These are phyloP conservation scores for Pseudolaguvia tuberculata DNA, from an alignment of 2,113 vertebrate genomes.

Conservation along the genomic window DNA sequence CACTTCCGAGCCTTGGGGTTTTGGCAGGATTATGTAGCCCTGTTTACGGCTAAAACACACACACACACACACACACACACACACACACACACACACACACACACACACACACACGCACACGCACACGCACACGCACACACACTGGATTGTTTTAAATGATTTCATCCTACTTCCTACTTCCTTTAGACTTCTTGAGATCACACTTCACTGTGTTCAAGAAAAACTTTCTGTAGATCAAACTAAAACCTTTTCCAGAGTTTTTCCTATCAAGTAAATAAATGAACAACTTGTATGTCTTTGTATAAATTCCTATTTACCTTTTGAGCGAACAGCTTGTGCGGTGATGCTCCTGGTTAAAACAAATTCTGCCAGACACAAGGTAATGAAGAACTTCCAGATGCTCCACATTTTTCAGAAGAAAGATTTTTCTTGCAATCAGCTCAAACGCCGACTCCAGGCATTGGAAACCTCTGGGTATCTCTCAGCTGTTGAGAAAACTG, in stretches of 20 bases:
- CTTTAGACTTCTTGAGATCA: slow-evolving; percentile 41
- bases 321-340: slow-evolving; percentile 46
- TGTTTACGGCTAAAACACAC: slow-evolving; percentile 56
- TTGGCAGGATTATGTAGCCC: slow-evolving; percentile 59
- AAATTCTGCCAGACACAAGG: slow-evolving; percentile 53
- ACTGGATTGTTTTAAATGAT: slow-evolving; percentile 41
- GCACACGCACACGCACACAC: slow-evolving; percentile 40
- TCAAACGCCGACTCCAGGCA: slow-evolving; percentile 60
- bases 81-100: slow-evolving; percentile 46
- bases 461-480: slow-evolving; percentile 47
- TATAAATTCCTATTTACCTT: slow-evolving; percentile 54
- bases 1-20: slow-evolving; percentile 66
- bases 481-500: slow-evolving; percentile 27
- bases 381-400: slow-evolving; percentile 54
- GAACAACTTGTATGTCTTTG: neutral
- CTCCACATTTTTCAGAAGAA: slow-evolving; percentile 56
- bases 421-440: slow-evolving; percentile 39
- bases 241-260: neutral
- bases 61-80: slow-evolving; percentile 31
- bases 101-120: slow-evolving; percentile 34
- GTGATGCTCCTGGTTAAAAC: slow-evolving; percentile 38
- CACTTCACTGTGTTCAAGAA: neutral
- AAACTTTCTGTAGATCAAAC: neutral
- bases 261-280: neutral
- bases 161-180: slow-evolving; percentile 41